Conservation (phyloP, 2,888 invertebrate genomes). For the Kuschelorhynchus macadamiae region DNA sequence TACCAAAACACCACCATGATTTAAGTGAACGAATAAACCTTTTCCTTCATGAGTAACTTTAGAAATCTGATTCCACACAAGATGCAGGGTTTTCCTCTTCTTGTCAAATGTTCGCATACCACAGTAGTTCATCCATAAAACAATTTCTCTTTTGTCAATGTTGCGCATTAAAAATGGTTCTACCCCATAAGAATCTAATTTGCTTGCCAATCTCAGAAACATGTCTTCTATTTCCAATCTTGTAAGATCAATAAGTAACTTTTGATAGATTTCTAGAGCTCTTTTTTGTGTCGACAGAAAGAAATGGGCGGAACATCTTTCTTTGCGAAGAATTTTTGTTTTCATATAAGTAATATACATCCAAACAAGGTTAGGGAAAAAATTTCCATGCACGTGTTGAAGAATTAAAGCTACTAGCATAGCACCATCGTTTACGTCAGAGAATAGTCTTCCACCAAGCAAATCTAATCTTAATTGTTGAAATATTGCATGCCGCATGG, state of each 20-base stretch:
- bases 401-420: constrained; percentile 51
- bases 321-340: constrained; percentile 51
- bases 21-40: constrained; percentile 40
- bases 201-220: constrained; percentile 53
- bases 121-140: constrained; percentile 52
- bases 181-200: constrained; percentile 54
- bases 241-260: constrained; percentile 46
- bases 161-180: constrained; percentile 52
- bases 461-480: constrained; percentile 54
- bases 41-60: constrained; percentile 48
- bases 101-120: constrained; percentile 49
- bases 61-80: constrained; percentile 50
- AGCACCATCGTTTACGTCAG: constrained; percentile 49
- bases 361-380: constrained; percentile 8
- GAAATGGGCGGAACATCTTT: constrained; percentile 34
- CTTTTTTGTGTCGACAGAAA: constrained; percentile 46
- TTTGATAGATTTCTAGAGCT: constrained; percentile 53
- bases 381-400: constrained; percentile 52
- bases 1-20: constrained; percentile 30
- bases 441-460: constrained; percentile 50
- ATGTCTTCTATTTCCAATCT: constrained; percentile 50
- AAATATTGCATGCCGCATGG: constrained; percentile 50
- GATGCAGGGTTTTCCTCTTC: constrained; percentile 29
- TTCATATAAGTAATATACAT: constrained; percentile 50
- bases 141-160: constrained; percentile 38